Evolutionary conservation across 2,888 invertebrate species (phyloP), one percentile per base, ranked within the genome.

Genomic region (Anthophora plumipes): DNA sequence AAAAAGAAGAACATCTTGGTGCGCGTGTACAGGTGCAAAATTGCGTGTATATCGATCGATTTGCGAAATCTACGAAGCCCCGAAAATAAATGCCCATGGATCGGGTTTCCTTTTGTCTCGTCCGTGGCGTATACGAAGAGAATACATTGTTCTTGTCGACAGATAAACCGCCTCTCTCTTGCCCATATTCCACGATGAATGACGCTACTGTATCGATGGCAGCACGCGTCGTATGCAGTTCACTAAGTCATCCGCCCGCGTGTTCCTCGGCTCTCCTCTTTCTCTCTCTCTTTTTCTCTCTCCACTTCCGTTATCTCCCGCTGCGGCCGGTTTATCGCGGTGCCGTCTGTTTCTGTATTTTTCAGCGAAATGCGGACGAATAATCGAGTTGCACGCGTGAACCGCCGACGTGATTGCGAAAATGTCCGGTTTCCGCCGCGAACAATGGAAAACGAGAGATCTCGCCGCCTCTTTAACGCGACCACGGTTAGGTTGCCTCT

Each of bases 131-230:
- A 8, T 37, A 71, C 70, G 64, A 43, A 39, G 67, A 60, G 67
- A 31, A 31, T 48, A 67, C 67, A 84, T 84, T 82, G 82, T 84
- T 76, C 73, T 76, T 68, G 70, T 8, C 41, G 39, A 48, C 64
- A 64, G 75, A 84, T 84, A 80, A 84, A n/a, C 39, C n/a, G n/a
- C 50, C 22, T 9, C 69, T 71, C 11, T 63, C 11, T 63, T 46
- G 54, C 46, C 54, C 46, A 52, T 72, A 63, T 81, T 73, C 73
- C 48, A 12, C 61, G 61, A 75, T 77, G 77, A 83, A 77, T 72
- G 57, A 57, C 73, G 73, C 64, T 55, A 52, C 68, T 73, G 69
- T 73, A 73, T 80, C 73, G 57, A 20, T 43, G 31, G 39, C 46
- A 41, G 48, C 37, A 37, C 67, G 73, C 64, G 64, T 78, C 73